Evolutionary conservation across 2,888 invertebrate genomes (phyloP).

Genomic region (Drosophila lacicola): DNA sequence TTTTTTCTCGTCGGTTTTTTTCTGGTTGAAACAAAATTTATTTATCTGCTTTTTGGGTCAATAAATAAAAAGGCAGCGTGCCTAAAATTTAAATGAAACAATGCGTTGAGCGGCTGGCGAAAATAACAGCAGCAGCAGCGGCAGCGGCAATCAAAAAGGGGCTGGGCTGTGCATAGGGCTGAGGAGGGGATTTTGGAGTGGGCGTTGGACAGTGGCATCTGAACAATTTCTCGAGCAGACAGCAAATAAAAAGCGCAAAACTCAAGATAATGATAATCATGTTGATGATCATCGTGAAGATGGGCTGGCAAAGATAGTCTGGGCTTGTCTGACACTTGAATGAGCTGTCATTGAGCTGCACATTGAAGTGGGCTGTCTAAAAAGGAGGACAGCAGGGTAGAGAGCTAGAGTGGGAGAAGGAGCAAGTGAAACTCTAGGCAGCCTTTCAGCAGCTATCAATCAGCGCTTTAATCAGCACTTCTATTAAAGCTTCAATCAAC

Average conservation of each 20-base stretch:
- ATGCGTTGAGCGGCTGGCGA: slow-evolving; percentile 38
- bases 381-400: not conserved
- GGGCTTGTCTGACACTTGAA: slow-evolving; percentile 58
- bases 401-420: not conserved
- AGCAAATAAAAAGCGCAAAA: slow-evolving; percentile 67
- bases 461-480: not conserved
- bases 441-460: not conserved
- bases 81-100: slow-evolving; percentile 77
- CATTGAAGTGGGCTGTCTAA: slow-evolving; percentile 31
- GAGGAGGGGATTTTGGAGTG: not conserved
- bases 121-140: slow-evolving; percentile 30
- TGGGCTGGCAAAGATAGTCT: slow-evolving; percentile 36
- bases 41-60: slow-evolving; percentile 78
- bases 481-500: no score
- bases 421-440: not conserved
- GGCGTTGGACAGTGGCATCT: slow-evolving; percentile 62
- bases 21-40: slow-evolving; percentile 60
- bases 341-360: slow-evolving; percentile 59
- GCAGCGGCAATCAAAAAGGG: slow-evolving; percentile 24
- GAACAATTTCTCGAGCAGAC: slow-evolving; percentile 74
- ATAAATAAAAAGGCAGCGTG: slow-evolving; percentile 73
- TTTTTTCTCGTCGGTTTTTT: slow-evolving; percentile 16
- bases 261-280: slow-evolving; percentile 31
- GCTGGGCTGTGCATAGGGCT: slow-evolving; percentile 36
- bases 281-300: slow-evolving; percentile 19